A percentile compares a stretch with the other conserved stretches of the same genome.
These are phyloP conservation scores for Oegoconia quadripuncta DNA, from an alignment of 2,888 invertebrate genomes.

Conservation along the genomic window DNA sequence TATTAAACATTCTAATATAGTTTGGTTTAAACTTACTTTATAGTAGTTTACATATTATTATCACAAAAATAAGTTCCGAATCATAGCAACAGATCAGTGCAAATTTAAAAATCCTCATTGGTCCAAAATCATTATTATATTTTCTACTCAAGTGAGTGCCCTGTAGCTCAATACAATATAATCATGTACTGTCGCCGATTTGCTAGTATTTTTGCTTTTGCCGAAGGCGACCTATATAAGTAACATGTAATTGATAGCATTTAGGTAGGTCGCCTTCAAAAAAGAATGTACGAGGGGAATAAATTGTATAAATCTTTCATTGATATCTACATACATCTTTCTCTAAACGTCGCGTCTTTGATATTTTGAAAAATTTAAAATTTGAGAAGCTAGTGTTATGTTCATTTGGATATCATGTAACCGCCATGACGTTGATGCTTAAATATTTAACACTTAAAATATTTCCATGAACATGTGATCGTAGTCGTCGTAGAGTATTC, in stretches of 20 bases:
- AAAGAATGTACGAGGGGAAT: not conserved
- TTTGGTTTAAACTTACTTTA: constrained; percentile 41
- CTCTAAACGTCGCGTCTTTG: too few species aligned
- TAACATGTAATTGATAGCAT: too few species aligned
- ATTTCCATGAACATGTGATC: not conserved
- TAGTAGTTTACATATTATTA: constrained; percentile 44
- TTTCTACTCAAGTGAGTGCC: constrained; percentile 3
- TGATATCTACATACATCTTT: too few species aligned
- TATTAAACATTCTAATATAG: constrained; percentile 54
- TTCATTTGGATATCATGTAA: too few species aligned
- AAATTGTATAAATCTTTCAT: too few species aligned
- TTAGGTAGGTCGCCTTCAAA: not conserved
- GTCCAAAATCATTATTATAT: constrained; percentile 28
- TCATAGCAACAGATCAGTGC: constrained; percentile 39
- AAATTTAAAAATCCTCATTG: constrained; percentile 25
- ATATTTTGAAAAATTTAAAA: too few species aligned
- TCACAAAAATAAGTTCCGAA: constrained; percentile 48
- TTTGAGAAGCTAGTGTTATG: too few species aligned
- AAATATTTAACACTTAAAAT: not conserved
- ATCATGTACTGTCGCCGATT: not conserved
- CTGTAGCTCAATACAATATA: constrained; percentile 3
- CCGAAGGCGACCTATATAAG: too few species aligned
- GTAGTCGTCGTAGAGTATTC: not conserved
- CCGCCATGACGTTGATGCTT: too few species aligned
- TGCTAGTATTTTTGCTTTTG: too few species aligned